Conservation (phyloP, 2,113 vertebrate species). For the Sinosuthora webbiana region DNA sequence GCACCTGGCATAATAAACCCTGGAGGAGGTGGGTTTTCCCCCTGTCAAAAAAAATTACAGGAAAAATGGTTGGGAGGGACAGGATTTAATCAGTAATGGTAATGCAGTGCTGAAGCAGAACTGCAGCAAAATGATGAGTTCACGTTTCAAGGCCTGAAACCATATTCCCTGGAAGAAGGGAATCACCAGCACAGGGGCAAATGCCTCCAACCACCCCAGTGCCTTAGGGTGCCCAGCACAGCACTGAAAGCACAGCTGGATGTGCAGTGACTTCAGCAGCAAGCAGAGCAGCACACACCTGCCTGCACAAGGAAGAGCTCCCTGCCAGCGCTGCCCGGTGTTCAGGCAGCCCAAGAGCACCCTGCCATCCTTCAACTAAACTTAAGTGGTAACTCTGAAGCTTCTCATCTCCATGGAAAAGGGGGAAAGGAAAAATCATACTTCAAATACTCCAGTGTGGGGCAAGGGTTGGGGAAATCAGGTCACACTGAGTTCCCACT, state of each 20-base stretch:
- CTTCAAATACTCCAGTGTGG: neutral
- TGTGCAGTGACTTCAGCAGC: neutral
- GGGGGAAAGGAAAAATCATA: neutral
- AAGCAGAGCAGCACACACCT: neutral
- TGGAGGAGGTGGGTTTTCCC: conserved; percentile 79
- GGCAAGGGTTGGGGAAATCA: neutral
- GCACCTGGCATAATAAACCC: conserved; percentile 78
- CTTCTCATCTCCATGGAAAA: neutral
- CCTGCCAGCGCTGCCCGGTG: neutral
- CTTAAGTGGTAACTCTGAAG: neutral
- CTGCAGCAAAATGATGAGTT: neutral
- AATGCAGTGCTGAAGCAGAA: neutral
- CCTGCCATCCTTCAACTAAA: neutral
- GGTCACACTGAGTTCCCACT: neutral
- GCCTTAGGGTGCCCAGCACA: neutral
- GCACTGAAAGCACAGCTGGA: neutral
- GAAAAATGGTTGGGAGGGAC: neutral
- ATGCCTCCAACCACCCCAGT: neutral
- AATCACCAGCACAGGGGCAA: neutral
- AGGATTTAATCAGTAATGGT: neutral
- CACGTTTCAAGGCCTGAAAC: neutral
- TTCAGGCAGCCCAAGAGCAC: neutral
- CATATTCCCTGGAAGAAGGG: neutral
- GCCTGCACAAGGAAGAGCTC: neutral
- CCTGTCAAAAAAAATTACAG: conserved; percentile 66